Base-by-base conservation (phyloP, 2,888 invertebrate genomes). In the Argynnis bischoffii region DNA sequence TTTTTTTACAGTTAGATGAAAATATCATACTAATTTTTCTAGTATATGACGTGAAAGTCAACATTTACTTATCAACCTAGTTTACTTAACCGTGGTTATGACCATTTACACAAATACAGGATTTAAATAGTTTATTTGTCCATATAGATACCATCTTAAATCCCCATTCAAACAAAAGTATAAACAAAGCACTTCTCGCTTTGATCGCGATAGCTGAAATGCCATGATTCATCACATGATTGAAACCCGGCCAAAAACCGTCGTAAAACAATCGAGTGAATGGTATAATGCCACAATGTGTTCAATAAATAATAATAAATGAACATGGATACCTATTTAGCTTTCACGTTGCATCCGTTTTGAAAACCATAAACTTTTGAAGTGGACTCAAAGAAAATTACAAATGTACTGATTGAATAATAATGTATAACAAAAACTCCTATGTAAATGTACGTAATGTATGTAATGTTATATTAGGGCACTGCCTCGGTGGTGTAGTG, bases 241-340 rank as follows among this genome's bases (percentile, higher is more conserved):
- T 84, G 84, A 84, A 80, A 6, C 72, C n/a, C 66, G 67, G 84
- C 84, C 84, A 82, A 82, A 74, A 73, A 70, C 70, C 67, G 61
- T 64, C 57, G 67, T 72, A 67, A 75, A 75, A 74, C 75, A 76
- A 77, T 75, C 74, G 70, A 65, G 65, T 73, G 69, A 74, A 74
- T 75, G 74, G 69, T 69, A 71, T 69, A 72, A 73, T 69, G 54
- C 60, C 70, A 66, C 66, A 60, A 55, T 47, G 59, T 64, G 64
- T 60, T 63, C 71, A 70, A 75, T 76, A 75, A 74, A 76, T 75
- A 74, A 73, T 69, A 69, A 72, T 70, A 72, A 75, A 73, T 67
- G 66, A 59, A 64, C 57, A 55, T 18, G 56, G 67, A 55, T 71
- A 71, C 46, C 70, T 63, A 72, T 76, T 74, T 70, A 75, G 71